Percentiles rank a stretch among this genome's conserved stretches.
Evolutionary conservation across 2,113 vertebrate genomes (phyloP).

Genomic region (Aldabrachelys gigantea): DNA sequence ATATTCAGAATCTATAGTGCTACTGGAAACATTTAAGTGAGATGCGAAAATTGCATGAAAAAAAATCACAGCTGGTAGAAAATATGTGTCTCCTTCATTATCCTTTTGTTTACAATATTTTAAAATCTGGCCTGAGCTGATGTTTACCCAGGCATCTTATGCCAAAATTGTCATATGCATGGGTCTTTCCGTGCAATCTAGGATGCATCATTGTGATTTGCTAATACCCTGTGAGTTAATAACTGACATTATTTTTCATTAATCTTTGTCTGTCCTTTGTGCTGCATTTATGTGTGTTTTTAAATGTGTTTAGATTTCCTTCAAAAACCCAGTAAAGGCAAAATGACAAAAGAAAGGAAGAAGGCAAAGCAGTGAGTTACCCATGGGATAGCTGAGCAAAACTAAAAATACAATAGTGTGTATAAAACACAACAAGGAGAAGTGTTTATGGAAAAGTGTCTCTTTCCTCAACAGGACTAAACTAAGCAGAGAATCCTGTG

Average conservation of each 20-base stretch:
- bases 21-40: background rate
- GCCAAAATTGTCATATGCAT: background rate
- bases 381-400: background rate
- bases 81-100: background rate
- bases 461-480: background rate
- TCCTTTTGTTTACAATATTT: background rate
- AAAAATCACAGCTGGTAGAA: background rate
- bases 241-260: background rate
- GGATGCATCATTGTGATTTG: background rate
- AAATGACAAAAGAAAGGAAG: background rate
- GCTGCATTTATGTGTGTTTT: background rate
- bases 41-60: background rate
- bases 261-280: background rate
- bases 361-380: background rate
- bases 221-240: background rate
- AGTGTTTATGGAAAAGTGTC: background rate
- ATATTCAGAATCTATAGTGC: background rate
- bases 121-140: background rate
- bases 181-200: background rate
- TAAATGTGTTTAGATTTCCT: background rate
- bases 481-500: background rate
- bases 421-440: background rate
- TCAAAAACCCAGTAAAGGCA: background rate
- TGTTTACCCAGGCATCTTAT: background rate
- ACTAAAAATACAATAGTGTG: background rate